phyloP scores from a whole-genome alignment of 2,113 vertebrate genomes.

The Cephalopterus ornatus region DNA sequence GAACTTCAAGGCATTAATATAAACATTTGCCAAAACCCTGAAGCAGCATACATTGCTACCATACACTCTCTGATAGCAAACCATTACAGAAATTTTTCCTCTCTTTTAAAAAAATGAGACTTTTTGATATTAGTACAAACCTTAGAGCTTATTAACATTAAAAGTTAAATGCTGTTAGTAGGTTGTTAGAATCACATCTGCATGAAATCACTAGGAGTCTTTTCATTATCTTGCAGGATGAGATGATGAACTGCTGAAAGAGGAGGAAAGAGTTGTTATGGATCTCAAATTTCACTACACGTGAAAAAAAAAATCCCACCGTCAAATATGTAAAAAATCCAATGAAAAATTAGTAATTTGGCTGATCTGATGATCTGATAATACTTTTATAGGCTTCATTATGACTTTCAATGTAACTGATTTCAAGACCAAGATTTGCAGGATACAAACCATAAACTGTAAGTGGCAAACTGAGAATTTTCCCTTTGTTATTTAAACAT shows the following conservation, averaged over 20 bases:
- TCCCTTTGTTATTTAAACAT: slow-evolving; percentile 52
- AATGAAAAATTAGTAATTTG: background rate
- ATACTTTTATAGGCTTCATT: background rate
- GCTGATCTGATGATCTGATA: background rate
- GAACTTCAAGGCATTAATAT: background rate
- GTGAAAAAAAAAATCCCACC: background rate
- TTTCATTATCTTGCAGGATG: slow-evolving; percentile 29
- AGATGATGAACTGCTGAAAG: slow-evolving; percentile 34
- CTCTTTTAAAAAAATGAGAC: background rate
- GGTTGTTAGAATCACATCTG: background rate
- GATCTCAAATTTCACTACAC: background rate
- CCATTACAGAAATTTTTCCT: background rate
- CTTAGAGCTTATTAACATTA: background rate
- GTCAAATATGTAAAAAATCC: background rate
- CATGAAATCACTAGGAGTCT: background rate
- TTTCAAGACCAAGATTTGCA: background rate
- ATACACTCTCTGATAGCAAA: background rate
- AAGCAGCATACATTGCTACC: background rate
- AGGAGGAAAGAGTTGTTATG: slow-evolving; percentile 10
- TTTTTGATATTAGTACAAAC: background rate
- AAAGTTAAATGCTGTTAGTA: background rate
- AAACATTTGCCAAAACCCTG: background rate
- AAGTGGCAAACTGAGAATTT: slow-evolving; percentile 58
- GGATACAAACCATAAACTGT: background rate
- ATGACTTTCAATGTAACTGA: background rate